Conservation (phyloP, 2,797 vertebrate species). For the Acridotheres tristis region DNA sequence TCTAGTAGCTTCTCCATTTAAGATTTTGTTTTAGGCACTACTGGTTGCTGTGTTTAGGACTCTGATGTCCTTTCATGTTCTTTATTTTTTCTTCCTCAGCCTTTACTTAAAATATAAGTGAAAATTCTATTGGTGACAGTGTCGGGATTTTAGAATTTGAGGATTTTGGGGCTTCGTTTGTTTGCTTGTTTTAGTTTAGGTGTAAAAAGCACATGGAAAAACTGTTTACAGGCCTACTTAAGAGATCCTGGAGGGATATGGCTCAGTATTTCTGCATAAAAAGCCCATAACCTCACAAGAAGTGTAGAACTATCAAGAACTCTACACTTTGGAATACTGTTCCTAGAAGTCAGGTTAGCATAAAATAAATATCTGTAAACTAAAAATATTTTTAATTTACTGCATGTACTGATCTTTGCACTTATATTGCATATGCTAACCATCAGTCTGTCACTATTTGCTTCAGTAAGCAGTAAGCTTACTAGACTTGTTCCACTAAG, state of each 20-base stretch:
- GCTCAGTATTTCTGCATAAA: neutral
- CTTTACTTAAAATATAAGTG: neutral
- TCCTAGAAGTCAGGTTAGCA: neutral
- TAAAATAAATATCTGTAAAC: neutral
- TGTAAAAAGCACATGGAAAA: conserved; percentile 30
- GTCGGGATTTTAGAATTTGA: neutral
- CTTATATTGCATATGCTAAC: neutral
- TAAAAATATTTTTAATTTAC: neutral
- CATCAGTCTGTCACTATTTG: neutral
- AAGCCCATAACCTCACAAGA: neutral
- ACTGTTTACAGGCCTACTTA: neutral
- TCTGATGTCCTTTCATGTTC: neutral
- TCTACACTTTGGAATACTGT: neutral
- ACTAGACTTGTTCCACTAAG: neutral
- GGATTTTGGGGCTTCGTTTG: neutral
- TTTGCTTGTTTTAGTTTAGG: neutral
- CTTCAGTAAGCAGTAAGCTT: neutral
- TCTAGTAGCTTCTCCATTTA: neutral
- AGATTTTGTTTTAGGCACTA: neutral
- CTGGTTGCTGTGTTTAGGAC: neutral
- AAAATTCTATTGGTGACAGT: neutral
- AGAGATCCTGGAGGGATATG: neutral
- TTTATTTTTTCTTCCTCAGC: neutral
- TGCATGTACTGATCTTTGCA: neutral
- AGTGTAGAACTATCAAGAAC: neutral